These are phyloP conservation scores for Danio tinwini DNA, from an alignment of 2,797 vertebrate species.

Conservation along the genomic window DNA sequence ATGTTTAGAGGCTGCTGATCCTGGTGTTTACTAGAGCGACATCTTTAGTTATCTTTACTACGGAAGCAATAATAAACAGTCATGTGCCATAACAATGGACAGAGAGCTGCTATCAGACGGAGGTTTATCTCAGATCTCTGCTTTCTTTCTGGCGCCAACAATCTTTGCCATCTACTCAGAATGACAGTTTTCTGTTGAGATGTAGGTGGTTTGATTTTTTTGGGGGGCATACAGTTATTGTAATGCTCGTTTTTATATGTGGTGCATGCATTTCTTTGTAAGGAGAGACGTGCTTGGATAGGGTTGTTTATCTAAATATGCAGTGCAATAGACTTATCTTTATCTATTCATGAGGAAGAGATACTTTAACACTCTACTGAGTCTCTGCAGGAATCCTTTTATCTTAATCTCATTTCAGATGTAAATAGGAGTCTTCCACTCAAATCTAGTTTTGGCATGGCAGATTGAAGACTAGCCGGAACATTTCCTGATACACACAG, in stretches of 20 bases:
- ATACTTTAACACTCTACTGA: neutral
- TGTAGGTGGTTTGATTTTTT: neutral
- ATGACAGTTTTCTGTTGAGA: constrained; percentile 17
- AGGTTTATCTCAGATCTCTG: constrained; percentile 39
- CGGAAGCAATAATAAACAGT: constrained; percentile 51
- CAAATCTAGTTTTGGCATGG: neutral
- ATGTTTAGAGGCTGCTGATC: neutral
- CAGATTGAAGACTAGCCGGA: neutral
- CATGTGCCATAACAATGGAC: constrained; percentile 42
- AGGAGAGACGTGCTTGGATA: neutral
- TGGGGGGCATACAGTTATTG: neutral
- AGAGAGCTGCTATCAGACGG: constrained; percentile 29
- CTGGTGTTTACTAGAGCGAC: constrained; percentile 32
- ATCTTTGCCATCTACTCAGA: constrained; percentile 27
- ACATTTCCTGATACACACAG: neutral
- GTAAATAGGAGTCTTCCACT: neutral
- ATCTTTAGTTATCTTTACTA: constrained; percentile 47
- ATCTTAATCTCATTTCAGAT: constrained; percentile 7
- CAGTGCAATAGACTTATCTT: neutral
- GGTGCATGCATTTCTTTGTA: constrained; percentile 1
- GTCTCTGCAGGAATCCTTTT: constrained; percentile 3
- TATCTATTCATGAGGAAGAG: neutral
- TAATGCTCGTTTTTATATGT: neutral
- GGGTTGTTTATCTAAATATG: neutral
- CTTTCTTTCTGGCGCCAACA: constrained; percentile 35